These are phyloP conservation scores for Penaeus chinensis DNA, from an alignment of 1,140 invertebrate species.

Conservation along the genomic window DNA sequence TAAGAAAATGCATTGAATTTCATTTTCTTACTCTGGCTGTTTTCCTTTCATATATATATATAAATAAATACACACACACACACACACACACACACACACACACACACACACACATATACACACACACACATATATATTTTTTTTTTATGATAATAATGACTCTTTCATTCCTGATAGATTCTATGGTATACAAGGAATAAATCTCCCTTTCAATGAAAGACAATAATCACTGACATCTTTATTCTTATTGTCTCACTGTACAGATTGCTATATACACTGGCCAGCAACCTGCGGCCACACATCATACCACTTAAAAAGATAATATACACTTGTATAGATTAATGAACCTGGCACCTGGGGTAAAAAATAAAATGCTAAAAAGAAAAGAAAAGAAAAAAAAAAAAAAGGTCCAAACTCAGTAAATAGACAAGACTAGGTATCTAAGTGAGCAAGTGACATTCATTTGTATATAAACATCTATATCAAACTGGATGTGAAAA, in stretches of 20 bases:
- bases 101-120: no score
- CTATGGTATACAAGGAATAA: background rate
- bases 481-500: no score
- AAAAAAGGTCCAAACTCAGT: no score
- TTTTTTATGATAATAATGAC: background rate
- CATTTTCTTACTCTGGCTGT: no score
- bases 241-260: conserved; percentile 24
- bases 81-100: no score
- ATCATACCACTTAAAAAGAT: background rate
- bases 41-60: no score
- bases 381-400: background rate
- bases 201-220: background rate
- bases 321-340: background rate
- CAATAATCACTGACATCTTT: conserved; percentile 10
- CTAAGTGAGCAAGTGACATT: no score
- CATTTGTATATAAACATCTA: no score
- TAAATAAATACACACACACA: no score
- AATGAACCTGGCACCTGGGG: background rate
- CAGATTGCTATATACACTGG: conserved; percentile 11
- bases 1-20: no score
- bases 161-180: background rate
- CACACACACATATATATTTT: no score
- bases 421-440: no score
- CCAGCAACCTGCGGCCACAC: background rate
- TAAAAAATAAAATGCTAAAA: background rate